Base-by-base conservation (phyloP, 2,888 invertebrate genomes). In the Sinohyriopsis cumingii region DNA sequence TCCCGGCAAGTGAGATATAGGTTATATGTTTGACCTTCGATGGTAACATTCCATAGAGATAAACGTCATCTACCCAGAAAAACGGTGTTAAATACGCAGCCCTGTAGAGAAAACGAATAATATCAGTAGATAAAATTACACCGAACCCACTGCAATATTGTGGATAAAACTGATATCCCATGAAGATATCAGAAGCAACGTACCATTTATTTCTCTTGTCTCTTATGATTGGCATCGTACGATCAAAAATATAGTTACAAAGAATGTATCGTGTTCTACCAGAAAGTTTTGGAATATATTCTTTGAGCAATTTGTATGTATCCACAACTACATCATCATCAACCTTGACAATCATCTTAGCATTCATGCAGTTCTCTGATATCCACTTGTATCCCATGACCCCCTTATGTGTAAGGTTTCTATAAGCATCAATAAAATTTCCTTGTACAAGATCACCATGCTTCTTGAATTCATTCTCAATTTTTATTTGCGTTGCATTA, bases 341-440 rank as follows among this genome's bases (percentile, higher is more conserved):
- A 4, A 81, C 78, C 67, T 84, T 83, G 4, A 84, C 63, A 45
- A 77, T 73, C 63, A 75, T 75, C 54, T 75, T 65, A n/a, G 79
- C 81, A 64, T 83, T 77, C 33, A 61, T 56, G 59, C 85, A 84
- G 54, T 73, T 64, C 22, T 73, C 72, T 12, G 79, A 62, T 20
- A 83, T 74, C 84, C 84, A 85, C 53, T 80, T 77, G 56, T 83
- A 75, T 9, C 77, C 84, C 76, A 84, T 72, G 12, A 85, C 77
- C 12, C 77, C 81, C 69, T 85, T 85, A 54, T 77, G 72, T 9
- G 83, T 83, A 3, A 83, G 69, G 68, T 82, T 84, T 60, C 76
- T 73, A 63, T 82, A 80, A 12, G 76, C 72, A 59, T 85, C 85
- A 2, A 65, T 59, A 68, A 84, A 85, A 63, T 84, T 78, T 2